Evolutionary conservation across 2,888 invertebrate species (phyloP).

Genomic region (Cephus pulcher): DNA sequence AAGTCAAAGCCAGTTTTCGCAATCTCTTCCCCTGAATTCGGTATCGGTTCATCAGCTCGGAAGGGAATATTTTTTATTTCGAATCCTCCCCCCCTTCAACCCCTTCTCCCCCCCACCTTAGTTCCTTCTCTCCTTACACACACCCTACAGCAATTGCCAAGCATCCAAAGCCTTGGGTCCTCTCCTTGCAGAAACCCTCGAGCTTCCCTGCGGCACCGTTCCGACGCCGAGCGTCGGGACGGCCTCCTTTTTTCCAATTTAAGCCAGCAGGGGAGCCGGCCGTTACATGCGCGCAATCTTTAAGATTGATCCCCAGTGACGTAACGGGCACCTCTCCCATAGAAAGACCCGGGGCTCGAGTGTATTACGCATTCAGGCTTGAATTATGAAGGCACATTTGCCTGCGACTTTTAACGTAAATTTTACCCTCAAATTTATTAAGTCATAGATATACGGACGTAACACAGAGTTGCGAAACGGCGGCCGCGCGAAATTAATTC

Average conservation of each 20-base stretch:
- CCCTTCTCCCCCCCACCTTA: background rate
- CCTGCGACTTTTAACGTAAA: constrained; percentile 41
- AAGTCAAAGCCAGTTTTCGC: background rate
- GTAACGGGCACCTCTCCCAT: background rate
- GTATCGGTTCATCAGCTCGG: background rate
- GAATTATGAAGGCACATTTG: constrained; percentile 45
- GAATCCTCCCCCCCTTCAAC: background rate
- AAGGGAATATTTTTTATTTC: background rate
- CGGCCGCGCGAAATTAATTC: background rate
- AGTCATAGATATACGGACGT: background rate
- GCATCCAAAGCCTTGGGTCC: background rate
- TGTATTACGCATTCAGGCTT: constrained; percentile 23
- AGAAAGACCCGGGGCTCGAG: background rate
- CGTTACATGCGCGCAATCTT: constrained; percentile 8
- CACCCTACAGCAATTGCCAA: background rate
- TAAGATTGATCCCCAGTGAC: constrained; percentile 6
- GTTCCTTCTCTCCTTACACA: background rate
- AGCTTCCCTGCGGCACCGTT: background rate
- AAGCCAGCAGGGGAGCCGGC: background rate
- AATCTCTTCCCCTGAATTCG: background rate
- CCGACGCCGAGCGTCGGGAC: background rate
- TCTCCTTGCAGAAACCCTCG: background rate
- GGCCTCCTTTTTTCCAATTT: constrained; percentile 4
- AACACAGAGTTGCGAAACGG: background rate
- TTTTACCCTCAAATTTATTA: constrained; percentile 18